A percentile compares a stretch with the other conserved stretches of the same genome.
Evolutionary conservation across 1,140 invertebrate species (phyloP).

Genomic region (Zaprionus lachaisei): DNA sequence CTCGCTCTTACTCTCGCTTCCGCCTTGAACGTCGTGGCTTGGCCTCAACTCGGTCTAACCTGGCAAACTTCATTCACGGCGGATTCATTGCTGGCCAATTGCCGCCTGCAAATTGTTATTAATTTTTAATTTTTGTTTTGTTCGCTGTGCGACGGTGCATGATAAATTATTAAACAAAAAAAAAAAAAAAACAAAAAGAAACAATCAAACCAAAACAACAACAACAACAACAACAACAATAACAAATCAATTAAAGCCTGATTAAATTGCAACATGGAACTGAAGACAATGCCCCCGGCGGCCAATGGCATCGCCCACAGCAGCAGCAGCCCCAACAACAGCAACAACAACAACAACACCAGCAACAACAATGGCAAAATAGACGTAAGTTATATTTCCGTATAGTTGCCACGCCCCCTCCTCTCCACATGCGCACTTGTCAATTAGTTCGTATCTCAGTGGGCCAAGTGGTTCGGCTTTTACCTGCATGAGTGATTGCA

Average conservation of each 20-base stretch:
- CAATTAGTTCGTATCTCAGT: not conserved
- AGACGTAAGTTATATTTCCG: constrained; percentile 42
- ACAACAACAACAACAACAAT: constrained; percentile 2
- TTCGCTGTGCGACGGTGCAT: constrained; percentile 33
- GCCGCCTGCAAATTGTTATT: constrained; percentile 14
- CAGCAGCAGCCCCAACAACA: not conserved
- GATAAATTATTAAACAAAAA: constrained; percentile 19
- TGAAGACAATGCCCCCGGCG: constrained; percentile 43
- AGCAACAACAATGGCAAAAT: constrained; percentile 15
- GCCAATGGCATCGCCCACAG: constrained; percentile 30
- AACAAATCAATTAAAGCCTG: constrained; percentile 12
- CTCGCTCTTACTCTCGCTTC: not conserved
- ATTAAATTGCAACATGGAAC: constrained; percentile 44
- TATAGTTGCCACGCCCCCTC: not conserved
- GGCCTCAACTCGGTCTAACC: not conserved
- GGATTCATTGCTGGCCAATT: constrained; percentile 3
- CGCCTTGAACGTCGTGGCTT: not conserved
- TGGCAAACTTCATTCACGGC: not conserved
- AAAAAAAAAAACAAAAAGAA: not conserved
- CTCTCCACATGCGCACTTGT: not conserved
- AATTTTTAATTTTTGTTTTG: constrained; percentile 9
- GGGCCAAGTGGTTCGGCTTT: constrained; percentile 2
- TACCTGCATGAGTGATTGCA: constrained; percentile 17
- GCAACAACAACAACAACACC: constrained; percentile 3
- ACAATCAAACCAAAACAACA: not conserved